A percentile compares a stretch with the other conserved stretches of the same genome.
Conservation (phyloP, 2,113 vertebrate genomes). For the Delphinus delphis region DNA sequence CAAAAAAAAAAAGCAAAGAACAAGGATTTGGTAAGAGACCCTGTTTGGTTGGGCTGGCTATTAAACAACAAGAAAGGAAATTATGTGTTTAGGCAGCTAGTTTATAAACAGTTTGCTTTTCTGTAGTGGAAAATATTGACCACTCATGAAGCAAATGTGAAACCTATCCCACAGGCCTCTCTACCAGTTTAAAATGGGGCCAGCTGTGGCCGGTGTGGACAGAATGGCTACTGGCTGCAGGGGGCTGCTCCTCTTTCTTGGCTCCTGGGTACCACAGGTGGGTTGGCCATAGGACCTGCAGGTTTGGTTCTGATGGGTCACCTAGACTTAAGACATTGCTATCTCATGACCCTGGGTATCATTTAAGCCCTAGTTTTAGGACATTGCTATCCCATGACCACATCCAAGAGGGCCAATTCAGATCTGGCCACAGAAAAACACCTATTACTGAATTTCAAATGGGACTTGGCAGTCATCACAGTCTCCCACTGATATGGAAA, state of each 20-base stretch:
- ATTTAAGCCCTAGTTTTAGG: background rate
- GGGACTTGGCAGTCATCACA: background rate
- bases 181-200: background rate
- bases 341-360: background rate
- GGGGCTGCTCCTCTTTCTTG: background rate
- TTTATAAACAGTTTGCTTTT: background rate
- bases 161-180: background rate
- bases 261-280: background rate
- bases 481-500: background rate
- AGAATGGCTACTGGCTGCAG: background rate
- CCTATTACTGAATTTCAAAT: background rate
- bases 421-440: background rate
- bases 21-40: background rate
- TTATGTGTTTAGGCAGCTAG: background rate
- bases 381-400: background rate
- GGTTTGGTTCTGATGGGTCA: background rate
- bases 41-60: background rate
- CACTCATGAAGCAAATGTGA: background rate
- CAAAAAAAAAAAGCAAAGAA: background rate
- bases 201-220: background rate
- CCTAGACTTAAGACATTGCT: background rate
- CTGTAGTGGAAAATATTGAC: background rate
- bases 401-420: background rate
- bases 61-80: background rate
- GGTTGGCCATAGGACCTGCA: background rate